Evolutionary conservation across 2,888 invertebrate species (phyloP).

Genomic region (Nemapogon koenigi): DNA sequence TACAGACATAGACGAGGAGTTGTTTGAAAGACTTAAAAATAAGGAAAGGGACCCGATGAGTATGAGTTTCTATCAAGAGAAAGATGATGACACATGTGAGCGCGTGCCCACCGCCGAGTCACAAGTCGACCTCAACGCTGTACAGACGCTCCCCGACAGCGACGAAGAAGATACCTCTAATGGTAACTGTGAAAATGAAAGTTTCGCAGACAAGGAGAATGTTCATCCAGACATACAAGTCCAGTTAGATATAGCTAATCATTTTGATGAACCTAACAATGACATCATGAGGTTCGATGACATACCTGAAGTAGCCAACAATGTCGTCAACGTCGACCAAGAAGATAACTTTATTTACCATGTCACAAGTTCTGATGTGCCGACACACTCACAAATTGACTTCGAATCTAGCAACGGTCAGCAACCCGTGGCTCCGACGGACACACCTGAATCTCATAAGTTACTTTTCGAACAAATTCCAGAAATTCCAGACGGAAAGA

Average conservation of each 20-base stretch:
- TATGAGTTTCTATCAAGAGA: slow-evolving; percentile 70
- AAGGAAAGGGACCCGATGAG: slow-evolving; percentile 70
- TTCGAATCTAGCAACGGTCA: slow-evolving; percentile 31
- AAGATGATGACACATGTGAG: slow-evolving; percentile 60
- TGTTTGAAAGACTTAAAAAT: slow-evolving; percentile 56
- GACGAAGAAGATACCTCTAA: slow-evolving; percentile 52
- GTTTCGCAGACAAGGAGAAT: slow-evolving; percentile 42
- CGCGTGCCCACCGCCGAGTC: slow-evolving; percentile 36
- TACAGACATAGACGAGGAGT: slow-evolving; percentile 48
- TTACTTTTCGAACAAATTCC: slow-evolving; percentile 57
- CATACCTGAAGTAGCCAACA: slow-evolving; percentile 27
- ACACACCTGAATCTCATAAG: slow-evolving; percentile 59
- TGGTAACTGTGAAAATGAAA: slow-evolving; percentile 26
- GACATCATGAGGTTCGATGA: slow-evolving; percentile 44
- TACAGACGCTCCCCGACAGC: slow-evolving; percentile 60
- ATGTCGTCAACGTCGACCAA: slow-evolving; percentile 26
- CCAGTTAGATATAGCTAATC: slow-evolving; percentile 16
- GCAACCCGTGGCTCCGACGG: slow-evolving; percentile 32
- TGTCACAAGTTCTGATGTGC: slow-evolving; percentile 27
- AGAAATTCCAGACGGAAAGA: slow-evolving; percentile 57
- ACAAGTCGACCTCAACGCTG: slow-evolving; percentile 66
- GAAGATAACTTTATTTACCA: slow-evolving; percentile 32
- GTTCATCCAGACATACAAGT: slow-evolving; percentile 29
- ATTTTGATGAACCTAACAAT: slow-evolving; percentile 37
- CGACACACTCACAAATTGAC: slow-evolving; percentile 34